These are phyloP conservation scores for Centrocercus urophasianus DNA, from an alignment of 2,113 vertebrate genomes.

Conservation along the genomic window DNA sequence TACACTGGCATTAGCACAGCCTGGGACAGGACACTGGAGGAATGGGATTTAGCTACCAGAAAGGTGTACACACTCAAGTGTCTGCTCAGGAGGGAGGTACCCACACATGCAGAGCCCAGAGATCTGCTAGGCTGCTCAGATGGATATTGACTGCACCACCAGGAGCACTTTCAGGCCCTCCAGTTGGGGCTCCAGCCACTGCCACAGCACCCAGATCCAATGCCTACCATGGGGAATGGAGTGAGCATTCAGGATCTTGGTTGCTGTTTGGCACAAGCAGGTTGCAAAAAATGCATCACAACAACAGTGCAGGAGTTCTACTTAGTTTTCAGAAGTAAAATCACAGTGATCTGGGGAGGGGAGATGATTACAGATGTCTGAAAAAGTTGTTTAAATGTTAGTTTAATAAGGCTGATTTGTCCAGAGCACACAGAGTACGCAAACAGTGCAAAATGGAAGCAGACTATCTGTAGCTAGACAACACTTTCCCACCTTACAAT, in stretches of 20 bases:
- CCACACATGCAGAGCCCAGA: background rate
- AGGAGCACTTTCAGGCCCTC: background rate
- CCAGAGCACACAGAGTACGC: background rate
- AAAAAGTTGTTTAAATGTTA: background rate
- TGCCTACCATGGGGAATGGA: background rate
- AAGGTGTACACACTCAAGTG: background rate
- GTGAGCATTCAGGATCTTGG: background rate
- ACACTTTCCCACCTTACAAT: background rate
- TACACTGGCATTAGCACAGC: background rate
- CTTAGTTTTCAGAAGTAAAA: background rate
- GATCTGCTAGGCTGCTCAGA: background rate
- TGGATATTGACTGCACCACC: background rate
- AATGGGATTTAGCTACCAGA: background rate
- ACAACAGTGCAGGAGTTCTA: background rate
- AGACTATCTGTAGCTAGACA: background rate
- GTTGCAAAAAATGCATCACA: background rate
- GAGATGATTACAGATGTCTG: background rate
- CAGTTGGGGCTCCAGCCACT: background rate
- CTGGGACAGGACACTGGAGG: background rate
- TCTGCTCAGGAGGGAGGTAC: background rate
- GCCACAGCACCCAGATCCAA: background rate
- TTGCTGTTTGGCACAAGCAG: background rate
- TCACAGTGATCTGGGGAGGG: accelerated
- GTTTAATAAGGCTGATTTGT: background rate
- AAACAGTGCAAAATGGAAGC: background rate